Evolutionary conservation across 1,140 invertebrate genomes (phyloP).

Genomic region (Argopecten irradians): DNA sequence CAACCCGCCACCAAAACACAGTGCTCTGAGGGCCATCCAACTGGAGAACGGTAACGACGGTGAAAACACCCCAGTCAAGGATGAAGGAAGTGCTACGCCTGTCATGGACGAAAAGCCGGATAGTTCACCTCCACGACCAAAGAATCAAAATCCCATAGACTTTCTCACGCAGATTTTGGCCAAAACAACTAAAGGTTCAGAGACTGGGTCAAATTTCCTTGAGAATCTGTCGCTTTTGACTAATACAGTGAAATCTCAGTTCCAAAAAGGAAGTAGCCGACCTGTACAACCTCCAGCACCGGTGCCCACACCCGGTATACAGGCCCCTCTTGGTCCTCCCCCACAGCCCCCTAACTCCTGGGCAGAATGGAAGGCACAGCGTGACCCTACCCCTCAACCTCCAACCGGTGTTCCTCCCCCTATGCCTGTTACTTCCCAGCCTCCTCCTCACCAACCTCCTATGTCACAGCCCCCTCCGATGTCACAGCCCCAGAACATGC

Average conservation of each 20-base stretch:
- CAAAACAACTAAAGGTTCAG: constrained; percentile 63
- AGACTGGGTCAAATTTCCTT: constrained; percentile 61
- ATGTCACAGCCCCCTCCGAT: constrained; percentile 25
- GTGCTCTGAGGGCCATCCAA: constrained; percentile 35
- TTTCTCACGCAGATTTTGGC: constrained; percentile 72
- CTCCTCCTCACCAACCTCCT: constrained; percentile 24
- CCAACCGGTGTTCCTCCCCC: background rate
- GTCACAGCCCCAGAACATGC: constrained; percentile 28
- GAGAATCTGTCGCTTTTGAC: constrained; percentile 65
- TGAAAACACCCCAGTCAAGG: constrained; percentile 47
- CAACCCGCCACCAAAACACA: constrained; percentile 48
- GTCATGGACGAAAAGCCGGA: constrained; percentile 66
- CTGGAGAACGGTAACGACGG: constrained; percentile 33
- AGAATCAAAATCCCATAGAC: constrained; percentile 69
- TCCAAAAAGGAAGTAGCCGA: constrained; percentile 37
- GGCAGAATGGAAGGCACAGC: constrained; percentile 67
- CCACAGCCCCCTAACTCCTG: constrained; percentile 52
- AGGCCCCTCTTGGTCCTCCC: constrained; percentile 26
- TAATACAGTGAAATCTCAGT: constrained; percentile 58
- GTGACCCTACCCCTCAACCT: constrained; percentile 35
- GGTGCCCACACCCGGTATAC: background rate
- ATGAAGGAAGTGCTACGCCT: constrained; percentile 67
- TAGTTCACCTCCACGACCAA: constrained; percentile 51
- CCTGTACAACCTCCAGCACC: constrained; percentile 8
- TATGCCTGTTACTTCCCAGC: background rate